A percentile compares a stretch with the other conserved stretches of the same genome.
phyloP scores from a whole-genome alignment of 2,113 vertebrate genomes.

The Plecturocebus donacophilus region DNA sequence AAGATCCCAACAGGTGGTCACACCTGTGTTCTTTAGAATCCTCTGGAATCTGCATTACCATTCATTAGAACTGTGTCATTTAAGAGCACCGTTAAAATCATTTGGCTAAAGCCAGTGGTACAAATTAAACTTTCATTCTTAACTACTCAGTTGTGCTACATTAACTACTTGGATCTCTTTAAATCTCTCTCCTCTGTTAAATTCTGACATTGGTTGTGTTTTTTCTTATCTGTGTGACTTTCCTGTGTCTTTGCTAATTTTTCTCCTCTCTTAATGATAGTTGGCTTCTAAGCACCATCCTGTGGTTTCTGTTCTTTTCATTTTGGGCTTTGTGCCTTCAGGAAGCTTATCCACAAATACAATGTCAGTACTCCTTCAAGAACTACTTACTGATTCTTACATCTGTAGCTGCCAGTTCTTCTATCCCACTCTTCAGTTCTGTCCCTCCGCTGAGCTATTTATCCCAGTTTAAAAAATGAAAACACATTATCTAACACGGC shows the following conservation, averaged over 20 bases:
- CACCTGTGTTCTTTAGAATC: background rate
- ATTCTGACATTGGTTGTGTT: background rate
- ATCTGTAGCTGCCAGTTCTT: conserved; percentile 36
- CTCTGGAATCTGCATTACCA: background rate
- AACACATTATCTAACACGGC: background rate
- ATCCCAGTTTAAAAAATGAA: background rate
- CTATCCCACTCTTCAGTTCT: background rate
- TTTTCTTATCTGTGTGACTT: background rate
- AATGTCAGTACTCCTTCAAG: conserved; percentile 22
- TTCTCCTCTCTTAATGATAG: background rate
- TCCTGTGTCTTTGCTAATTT: background rate
- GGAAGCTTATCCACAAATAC: background rate
- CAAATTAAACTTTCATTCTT: conserved; percentile 36
- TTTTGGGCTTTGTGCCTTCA: background rate
- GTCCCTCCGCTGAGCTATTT: conserved; percentile 1
- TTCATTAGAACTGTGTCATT: conserved; percentile 34
- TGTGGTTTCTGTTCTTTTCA: conserved; percentile 21
- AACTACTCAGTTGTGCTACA: background rate
- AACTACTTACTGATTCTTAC: background rate
- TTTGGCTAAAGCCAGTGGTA: background rate
- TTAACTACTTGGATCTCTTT: conserved; percentile 5
- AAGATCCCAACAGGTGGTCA: background rate
- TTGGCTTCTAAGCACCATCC: background rate
- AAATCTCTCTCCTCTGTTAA: background rate
- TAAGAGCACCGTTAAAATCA: background rate